These are phyloP conservation scores for Gisinianus flammeolus DNA, from an alignment of 2,888 invertebrate species.

Conservation along the genomic window DNA sequence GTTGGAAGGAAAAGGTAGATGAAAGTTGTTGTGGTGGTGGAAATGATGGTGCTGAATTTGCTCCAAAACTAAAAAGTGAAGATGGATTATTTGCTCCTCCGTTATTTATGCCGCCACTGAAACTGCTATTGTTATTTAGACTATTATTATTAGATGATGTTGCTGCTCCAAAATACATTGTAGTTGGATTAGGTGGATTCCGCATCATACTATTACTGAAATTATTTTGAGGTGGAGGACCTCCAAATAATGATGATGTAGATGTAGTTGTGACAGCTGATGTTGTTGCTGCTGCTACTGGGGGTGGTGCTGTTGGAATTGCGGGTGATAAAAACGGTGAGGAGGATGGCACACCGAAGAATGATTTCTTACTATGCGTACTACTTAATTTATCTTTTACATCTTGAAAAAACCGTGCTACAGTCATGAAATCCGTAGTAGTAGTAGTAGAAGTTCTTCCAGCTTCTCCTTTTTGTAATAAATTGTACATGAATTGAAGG, in stretches of 20 bases:
- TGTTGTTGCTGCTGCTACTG: neutral
- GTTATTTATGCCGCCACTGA: too few relatives aligned
- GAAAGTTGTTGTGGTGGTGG: neutral
- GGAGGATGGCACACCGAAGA: too few relatives aligned
- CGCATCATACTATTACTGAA: too few relatives aligned
- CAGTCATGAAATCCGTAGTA: slow-evolving; percentile 33
- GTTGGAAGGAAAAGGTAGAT: neutral
- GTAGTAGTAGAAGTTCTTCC: neutral
- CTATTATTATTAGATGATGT: too few relatives aligned
- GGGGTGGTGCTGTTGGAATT: neutral
- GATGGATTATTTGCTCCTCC: too few relatives aligned
- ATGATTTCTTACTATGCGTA: neutral
- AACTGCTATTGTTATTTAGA: too few relatives aligned
- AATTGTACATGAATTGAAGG: slow-evolving; percentile 41
- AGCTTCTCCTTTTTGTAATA: slow-evolving; percentile 16
- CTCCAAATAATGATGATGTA: neutral
- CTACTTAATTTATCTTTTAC: slow-evolving; percentile 15
- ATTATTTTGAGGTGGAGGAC: too few relatives aligned
- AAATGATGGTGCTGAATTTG: neutral
- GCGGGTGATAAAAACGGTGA: too few relatives aligned
- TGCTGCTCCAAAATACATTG: too few relatives aligned
- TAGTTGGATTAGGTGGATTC: too few relatives aligned
- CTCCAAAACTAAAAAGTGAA: slow-evolving; percentile 7
- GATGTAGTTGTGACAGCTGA: neutral
- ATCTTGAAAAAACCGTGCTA: slow-evolving; percentile 45